Evolutionary conservation across 2,797 vertebrate genomes (phyloP).

Genomic region (Tapirus indicus): DNA sequence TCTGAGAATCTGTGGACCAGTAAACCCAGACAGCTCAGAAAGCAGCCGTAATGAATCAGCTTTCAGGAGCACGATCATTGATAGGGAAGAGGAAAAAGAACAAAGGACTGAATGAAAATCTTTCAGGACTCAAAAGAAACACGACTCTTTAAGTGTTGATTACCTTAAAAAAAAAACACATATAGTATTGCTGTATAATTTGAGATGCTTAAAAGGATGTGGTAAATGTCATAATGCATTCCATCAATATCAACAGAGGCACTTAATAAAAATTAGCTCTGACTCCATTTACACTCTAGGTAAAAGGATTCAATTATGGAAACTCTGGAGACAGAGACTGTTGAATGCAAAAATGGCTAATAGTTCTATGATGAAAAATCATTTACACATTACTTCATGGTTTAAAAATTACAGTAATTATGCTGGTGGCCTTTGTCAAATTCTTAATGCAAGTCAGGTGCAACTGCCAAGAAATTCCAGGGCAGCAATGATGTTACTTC

Average conservation of each 20-base stretch:
- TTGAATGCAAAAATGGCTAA: conserved; percentile 61
- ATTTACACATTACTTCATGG: conserved; percentile 73
- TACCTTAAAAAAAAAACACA: neutral
- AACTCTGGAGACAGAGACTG: neutral
- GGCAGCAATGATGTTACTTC: conserved; percentile 81
- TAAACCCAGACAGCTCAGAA: neutral
- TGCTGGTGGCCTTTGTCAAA: conserved; percentile 79
- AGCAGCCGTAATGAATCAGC: neutral
- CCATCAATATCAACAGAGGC: neutral
- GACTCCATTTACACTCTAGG: neutral
- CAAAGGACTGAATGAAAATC: conserved; percentile 11
- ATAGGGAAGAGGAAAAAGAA: neutral
- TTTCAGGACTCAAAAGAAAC: conserved; percentile 19
- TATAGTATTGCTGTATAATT: neutral
- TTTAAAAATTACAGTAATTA: conserved; percentile 80
- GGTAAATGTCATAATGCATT: neutral
- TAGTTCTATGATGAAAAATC: conserved; percentile 55
- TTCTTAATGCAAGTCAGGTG: conserved; percentile 79
- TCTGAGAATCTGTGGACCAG: neutral
- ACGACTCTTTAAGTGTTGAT: neutral
- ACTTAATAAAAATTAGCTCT: conserved; percentile 43
- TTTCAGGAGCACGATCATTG: neutral
- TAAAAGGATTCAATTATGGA: neutral
- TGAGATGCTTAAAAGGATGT: conserved; percentile 34
- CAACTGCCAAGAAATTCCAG: conserved; percentile 85